Percentiles rank a stretch among this genome's conserved stretches.
phyloP scores from a whole-genome alignment of 2,797 vertebrate genomes.

The Euthynnus affinis region DNA sequence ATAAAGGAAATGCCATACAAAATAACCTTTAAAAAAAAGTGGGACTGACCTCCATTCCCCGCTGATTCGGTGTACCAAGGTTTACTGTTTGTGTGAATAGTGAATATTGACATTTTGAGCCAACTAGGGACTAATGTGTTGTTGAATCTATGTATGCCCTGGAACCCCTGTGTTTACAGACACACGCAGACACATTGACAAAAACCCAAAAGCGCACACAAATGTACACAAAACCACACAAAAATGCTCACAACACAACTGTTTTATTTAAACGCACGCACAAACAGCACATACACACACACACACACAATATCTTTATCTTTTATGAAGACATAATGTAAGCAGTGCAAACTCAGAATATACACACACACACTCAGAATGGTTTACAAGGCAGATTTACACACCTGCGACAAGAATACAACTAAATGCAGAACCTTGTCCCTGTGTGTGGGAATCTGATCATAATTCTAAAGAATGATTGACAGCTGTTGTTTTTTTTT shows the following conservation, averaged over 20 bases:
- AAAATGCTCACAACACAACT: not conserved
- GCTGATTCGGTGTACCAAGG: slow-evolving; percentile 17
- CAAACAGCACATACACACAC: not conserved
- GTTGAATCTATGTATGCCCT: slow-evolving; percentile 60
- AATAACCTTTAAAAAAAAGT: slow-evolving; percentile 64
- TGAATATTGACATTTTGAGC: slow-evolving; percentile 73
- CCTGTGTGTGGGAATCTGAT: slow-evolving; percentile 52
- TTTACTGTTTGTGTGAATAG: slow-evolving; percentile 64
- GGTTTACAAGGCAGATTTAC: not conserved
- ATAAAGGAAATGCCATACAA: slow-evolving; percentile 59
- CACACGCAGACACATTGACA: slow-evolving; percentile 24
- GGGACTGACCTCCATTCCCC: slow-evolving; percentile 50
- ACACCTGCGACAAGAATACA: slow-evolving; percentile 3
- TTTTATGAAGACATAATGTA: too few relatives aligned
- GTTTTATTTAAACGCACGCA: not conserved
- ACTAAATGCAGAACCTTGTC: slow-evolving; percentile 1
- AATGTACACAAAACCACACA: slow-evolving; percentile 1
- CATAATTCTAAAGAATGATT: slow-evolving; percentile 64
- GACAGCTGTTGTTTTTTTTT: slow-evolving; percentile 54
- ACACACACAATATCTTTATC: not conserved
- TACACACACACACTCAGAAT: not conserved
- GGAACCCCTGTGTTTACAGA: slow-evolving; percentile 39
- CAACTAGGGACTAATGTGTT: slow-evolving; percentile 56
- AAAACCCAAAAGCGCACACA: not conserved
- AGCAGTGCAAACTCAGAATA: not conserved